These are phyloP conservation scores for Auanema sp. DNA, from an alignment of 2,888 invertebrate genomes.

Conservation along the genomic window DNA sequence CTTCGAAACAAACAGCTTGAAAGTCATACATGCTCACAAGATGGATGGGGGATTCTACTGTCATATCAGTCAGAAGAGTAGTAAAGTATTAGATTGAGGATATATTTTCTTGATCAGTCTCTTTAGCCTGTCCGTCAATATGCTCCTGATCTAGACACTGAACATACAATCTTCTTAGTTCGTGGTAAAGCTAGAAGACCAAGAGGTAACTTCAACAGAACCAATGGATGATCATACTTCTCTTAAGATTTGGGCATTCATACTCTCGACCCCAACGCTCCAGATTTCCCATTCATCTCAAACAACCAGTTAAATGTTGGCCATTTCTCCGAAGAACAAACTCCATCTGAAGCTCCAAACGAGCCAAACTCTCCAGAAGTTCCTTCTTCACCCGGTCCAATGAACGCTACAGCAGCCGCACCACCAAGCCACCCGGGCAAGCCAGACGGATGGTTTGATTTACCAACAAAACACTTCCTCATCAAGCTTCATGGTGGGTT, in stretches of 20 bases:
- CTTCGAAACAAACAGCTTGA: not conserved
- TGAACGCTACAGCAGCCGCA: not conserved
- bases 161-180: conserved; percentile 18
- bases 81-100: not conserved
- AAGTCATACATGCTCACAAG: conserved; percentile 17
- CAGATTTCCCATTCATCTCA: conserved; percentile 25
- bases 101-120: too few relatives aligned
- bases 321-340: not conserved
- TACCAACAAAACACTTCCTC: too few relatives aligned
- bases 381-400: not conserved
- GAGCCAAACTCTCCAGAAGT: not conserved
- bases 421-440: not conserved
- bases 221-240: not conserved
- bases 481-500: too few relatives aligned
- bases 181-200: conserved; percentile 19
- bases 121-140: conserved; percentile 10
- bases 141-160: conserved; percentile 17
- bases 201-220: conserved; percentile 8
- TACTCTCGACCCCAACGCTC: conserved; percentile 21
- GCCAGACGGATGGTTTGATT: not conserved
- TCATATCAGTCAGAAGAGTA: conserved; percentile 19
- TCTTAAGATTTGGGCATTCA: conserved; percentile 21
- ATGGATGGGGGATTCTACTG: conserved; percentile 20
- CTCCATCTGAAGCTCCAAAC: not conserved
- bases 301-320: conserved; percentile 20